A percentile compares a stretch with the other conserved stretches of the same genome.
Evolutionary conservation across 2,888 invertebrate species (phyloP).

Genomic region (Mesorhabditis spiculigera): DNA sequence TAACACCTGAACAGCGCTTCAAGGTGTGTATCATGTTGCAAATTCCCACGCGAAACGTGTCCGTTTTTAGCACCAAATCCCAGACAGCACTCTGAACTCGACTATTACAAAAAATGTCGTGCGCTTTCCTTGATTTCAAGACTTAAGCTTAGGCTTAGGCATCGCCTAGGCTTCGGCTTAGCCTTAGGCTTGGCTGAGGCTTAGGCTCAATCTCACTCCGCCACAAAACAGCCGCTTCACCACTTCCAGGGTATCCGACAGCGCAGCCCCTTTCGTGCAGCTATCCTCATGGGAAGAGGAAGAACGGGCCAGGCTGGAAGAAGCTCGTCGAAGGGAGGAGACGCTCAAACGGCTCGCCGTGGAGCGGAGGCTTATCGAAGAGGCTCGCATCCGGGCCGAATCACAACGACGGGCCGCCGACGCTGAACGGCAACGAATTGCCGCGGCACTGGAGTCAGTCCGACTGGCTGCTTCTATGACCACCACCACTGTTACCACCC

Average conservation of each 20-base stretch:
- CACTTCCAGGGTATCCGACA: not conserved
- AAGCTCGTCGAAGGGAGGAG: not conserved
- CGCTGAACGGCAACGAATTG: not conserved
- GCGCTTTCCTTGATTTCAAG: too few relatives aligned
- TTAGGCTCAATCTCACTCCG: too few relatives aligned
- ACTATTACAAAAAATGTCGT: too few relatives aligned
- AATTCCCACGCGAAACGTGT: too few relatives aligned
- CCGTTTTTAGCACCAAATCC: too few relatives aligned
- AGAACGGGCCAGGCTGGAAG: conserved; percentile 1
- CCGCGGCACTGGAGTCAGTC: not conserved
- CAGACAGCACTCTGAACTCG: too few relatives aligned
- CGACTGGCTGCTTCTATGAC: not conserved
- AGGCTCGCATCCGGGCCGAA: not conserved
- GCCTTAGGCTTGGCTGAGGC: too few relatives aligned
- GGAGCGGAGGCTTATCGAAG: not conserved
- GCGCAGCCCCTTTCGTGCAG: not conserved
- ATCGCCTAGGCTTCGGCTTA: too few relatives aligned
- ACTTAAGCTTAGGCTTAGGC: too few relatives aligned
- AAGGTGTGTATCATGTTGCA: too few relatives aligned
- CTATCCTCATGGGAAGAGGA: not conserved
- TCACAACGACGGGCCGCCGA: not conserved
- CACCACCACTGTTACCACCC: not conserved
- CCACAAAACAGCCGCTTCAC: not conserved
- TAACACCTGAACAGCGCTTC: too few relatives aligned
- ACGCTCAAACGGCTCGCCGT: not conserved